These are phyloP conservation scores for Trachemys scripta DNA, from an alignment of 2,113 vertebrate species.

Conservation along the genomic window DNA sequence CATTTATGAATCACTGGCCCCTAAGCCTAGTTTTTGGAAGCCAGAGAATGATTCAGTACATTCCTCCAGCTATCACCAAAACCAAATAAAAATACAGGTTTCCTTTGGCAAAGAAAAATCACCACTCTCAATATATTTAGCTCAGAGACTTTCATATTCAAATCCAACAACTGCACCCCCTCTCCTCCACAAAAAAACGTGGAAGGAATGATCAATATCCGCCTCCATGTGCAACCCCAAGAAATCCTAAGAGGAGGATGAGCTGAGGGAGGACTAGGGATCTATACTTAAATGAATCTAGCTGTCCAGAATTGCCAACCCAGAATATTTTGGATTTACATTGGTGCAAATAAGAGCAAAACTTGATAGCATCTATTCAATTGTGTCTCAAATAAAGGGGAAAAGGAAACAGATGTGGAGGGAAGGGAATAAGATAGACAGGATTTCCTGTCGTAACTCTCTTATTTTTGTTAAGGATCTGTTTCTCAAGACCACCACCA, in stretches of 20 bases:
- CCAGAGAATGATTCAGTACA: not conserved
- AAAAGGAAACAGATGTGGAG: not conserved
- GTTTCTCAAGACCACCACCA: not conserved
- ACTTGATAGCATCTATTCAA: rapidly evolving
- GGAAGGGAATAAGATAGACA: not conserved
- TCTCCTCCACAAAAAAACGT: not conserved
- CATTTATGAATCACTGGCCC: not conserved
- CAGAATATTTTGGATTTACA: not conserved
- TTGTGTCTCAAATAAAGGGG: not conserved
- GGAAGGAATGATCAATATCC: not conserved
- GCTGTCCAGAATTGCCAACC: not conserved
- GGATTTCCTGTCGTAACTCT: too few species aligned
- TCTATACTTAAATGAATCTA: not conserved
- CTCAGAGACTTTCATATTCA: not conserved
- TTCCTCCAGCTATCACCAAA: not conserved
- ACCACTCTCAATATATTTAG: not conserved
- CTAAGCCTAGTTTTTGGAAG: rapidly evolving
- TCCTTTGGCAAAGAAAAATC: not conserved
- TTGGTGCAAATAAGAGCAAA: not conserved
- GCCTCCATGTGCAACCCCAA: not conserved
- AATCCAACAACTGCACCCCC: not conserved
- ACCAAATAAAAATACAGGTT: not conserved
- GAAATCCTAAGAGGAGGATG: not conserved
- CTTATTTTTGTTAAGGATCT: not conserved
- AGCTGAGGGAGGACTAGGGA: not conserved